Evolutionary conservation across 2,888 invertebrate genomes (phyloP).

Genomic region (Chrysina gloriosa): DNA sequence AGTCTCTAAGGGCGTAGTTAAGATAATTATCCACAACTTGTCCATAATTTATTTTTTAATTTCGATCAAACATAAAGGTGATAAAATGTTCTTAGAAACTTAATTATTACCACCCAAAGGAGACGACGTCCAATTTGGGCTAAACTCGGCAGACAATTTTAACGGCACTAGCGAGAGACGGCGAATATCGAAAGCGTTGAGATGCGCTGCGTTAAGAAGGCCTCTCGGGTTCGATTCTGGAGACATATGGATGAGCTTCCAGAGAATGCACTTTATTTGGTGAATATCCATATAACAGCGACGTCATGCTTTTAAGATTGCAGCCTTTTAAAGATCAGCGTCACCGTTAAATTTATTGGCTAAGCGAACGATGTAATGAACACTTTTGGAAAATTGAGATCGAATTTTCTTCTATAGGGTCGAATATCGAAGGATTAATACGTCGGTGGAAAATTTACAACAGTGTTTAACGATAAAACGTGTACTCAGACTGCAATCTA

Average conservation of each 20-base stretch:
- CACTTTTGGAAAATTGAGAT: conserved; percentile 47
- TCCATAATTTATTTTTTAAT: conserved; percentile 34
- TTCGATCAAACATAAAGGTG: conserved; percentile 18
- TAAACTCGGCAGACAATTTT: conserved; percentile 27
- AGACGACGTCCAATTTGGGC: conserved; percentile 23
- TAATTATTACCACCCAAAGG: conserved; percentile 31
- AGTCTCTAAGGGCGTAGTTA: conserved; percentile 28
- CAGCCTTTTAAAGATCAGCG: conserved; percentile 48
- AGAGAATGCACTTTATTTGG: conserved; percentile 28
- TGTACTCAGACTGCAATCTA: background rate
- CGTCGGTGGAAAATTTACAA: conserved; percentile 9
- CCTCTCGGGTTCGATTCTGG: conserved; percentile 46
- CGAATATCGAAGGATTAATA: background rate
- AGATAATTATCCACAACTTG: conserved; percentile 13
- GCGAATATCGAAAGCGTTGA: conserved; percentile 19
- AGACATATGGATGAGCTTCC: conserved; percentile 35
- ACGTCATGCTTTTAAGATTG: conserved; percentile 46
- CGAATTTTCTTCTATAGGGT: conserved; percentile 26
- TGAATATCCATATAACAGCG: conserved; percentile 30
- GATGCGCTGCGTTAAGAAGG: conserved; percentile 5
- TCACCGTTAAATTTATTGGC: conserved; percentile 50
- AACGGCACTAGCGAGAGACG: conserved; percentile 18
- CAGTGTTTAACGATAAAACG: background rate
- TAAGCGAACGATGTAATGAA: conserved; percentile 50
- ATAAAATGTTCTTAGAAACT: conserved; percentile 27